A percentile compares a stretch with the other conserved stretches of the same genome.
Evolutionary conservation across 2,797 vertebrate genomes (phyloP).

Genomic region (Myiotriccus ornatus): DNA sequence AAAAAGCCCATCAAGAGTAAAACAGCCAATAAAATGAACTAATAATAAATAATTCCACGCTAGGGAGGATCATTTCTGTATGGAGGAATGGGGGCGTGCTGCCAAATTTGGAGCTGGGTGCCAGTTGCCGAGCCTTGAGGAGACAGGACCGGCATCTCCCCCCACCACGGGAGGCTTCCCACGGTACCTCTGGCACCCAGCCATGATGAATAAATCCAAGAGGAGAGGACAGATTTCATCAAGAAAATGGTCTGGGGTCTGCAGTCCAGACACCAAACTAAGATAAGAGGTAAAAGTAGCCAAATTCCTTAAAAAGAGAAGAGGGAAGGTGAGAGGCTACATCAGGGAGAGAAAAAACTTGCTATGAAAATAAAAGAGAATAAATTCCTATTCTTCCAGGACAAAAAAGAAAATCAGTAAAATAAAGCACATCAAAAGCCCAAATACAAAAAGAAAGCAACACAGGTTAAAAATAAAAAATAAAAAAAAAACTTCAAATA

Average conservation of each 20-base stretch:
- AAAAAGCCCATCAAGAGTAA: background rate
- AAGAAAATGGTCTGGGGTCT: background rate
- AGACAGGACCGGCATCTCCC: background rate
- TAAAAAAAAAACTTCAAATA: background rate
- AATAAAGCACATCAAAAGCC: slow-evolving; percentile 26
- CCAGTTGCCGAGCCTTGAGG: background rate
- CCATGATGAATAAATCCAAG: background rate
- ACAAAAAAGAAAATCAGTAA: background rate
- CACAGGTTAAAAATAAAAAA: background rate
- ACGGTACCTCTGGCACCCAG: background rate
- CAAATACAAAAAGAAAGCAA: slow-evolving; percentile 2
- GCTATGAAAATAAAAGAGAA: background rate
- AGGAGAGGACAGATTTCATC: background rate
- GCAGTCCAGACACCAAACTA: background rate
- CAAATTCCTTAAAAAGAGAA: background rate
- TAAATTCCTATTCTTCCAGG: background rate
- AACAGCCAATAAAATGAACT: background rate
- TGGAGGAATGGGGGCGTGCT: background rate
- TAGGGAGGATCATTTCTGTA: background rate
- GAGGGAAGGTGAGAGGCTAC: background rate
- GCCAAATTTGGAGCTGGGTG: background rate
- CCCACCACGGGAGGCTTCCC: accelerated
- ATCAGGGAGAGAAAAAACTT: background rate
- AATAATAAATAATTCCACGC: background rate
- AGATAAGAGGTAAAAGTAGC: background rate